Conservation (phyloP, 2,888 invertebrate genomes). For the Taenaris catops region DNA sequence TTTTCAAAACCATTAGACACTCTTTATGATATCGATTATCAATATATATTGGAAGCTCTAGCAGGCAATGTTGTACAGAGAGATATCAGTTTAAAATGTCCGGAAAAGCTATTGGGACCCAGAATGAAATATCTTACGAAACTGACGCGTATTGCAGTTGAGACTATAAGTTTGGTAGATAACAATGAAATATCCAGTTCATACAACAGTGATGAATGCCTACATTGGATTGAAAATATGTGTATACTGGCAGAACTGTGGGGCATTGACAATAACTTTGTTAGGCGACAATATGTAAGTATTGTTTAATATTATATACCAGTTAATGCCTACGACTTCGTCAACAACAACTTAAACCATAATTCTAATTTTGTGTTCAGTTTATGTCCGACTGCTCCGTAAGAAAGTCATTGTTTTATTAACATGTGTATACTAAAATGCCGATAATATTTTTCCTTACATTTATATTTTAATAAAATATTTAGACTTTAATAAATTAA, state of each 20-base stretch:
- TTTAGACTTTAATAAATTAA: too few relatives aligned
- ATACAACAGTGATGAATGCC: constrained; percentile 57
- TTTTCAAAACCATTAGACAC: constrained; percentile 84
- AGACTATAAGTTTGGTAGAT: constrained; percentile 83
- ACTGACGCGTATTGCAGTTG: constrained; percentile 86
- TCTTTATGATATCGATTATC: constrained; percentile 87
- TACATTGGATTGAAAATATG: constrained; percentile 86
- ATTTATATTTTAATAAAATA: too few relatives aligned
- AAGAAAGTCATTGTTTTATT: too few relatives aligned
- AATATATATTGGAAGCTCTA: constrained; percentile 76
- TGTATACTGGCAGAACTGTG: constrained; percentile 86
- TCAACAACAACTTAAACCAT: too few relatives aligned
- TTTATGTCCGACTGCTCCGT: too few relatives aligned
- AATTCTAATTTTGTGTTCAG: too few relatives aligned
- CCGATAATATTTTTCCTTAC: too few relatives aligned
- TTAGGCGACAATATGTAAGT: constrained; percentile 89
- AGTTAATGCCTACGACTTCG: too few relatives aligned
- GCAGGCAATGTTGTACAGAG: constrained; percentile 62
- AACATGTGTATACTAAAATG: too few relatives aligned
- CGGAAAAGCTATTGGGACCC: constrained; percentile 84
- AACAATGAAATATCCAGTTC: constrained; percentile 65
- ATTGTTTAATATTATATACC: too few relatives aligned
- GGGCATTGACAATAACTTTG: constrained; percentile 85
- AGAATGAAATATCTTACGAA: constrained; percentile 87
- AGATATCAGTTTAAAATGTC: constrained; percentile 79